Conservation (phyloP, 2,888 invertebrate species). For the Cataglyphis cursor region DNA sequence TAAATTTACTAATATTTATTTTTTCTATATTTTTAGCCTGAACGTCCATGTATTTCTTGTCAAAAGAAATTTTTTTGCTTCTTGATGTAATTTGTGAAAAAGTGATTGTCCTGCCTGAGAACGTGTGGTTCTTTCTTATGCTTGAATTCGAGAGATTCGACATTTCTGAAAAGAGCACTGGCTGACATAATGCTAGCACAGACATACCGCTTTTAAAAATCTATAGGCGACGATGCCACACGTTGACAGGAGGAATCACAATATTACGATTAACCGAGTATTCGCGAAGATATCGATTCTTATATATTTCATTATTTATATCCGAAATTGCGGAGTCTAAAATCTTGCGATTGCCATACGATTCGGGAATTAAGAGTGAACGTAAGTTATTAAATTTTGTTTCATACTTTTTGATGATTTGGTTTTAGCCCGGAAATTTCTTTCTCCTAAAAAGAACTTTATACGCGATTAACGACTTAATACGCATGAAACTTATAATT, state of each 20-base stretch:
- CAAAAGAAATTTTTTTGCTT: conserved; percentile 28
- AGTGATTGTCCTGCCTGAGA: conserved; percentile 33
- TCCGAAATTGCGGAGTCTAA: background rate
- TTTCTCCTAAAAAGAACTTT: background rate
- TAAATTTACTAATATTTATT: background rate
- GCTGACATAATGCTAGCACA: conserved; percentile 25
- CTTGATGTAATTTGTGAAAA: conserved; percentile 47
- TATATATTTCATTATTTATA: background rate
- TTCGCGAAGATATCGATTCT: background rate
- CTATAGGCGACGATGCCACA: background rate
- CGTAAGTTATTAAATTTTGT: conserved; percentile 30
- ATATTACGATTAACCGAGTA: conserved; percentile 10
- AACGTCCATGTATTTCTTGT: conserved; percentile 30
- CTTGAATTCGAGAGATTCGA: conserved; percentile 24
- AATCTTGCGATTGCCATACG: background rate
- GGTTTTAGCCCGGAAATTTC: background rate
- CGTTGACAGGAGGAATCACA: background rate
- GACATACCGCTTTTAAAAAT: conserved; percentile 15
- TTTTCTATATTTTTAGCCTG: background rate
- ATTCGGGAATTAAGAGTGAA: background rate
- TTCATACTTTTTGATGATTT: background rate
- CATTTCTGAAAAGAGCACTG: conserved; percentile 57
- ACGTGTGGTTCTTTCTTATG: conserved; percentile 37
- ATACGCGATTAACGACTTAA: background rate
- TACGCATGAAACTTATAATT: conserved; percentile 26